phyloP scores from a whole-genome alignment of 2,113 vertebrate species.

The Gorilla gorilla region DNA sequence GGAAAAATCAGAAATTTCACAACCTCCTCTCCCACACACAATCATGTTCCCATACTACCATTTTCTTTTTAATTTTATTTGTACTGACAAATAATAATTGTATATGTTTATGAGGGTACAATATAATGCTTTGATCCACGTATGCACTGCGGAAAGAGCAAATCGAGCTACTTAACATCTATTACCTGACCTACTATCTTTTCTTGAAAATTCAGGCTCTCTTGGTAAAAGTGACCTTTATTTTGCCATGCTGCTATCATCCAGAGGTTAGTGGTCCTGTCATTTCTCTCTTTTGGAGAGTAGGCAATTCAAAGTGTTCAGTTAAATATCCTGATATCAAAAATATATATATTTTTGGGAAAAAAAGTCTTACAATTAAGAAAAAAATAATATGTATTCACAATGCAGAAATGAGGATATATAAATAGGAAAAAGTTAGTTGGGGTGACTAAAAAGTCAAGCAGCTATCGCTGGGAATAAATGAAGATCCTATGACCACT shows the following conservation, averaged over 20 bases:
- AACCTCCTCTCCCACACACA: neutral
- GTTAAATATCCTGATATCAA: neutral
- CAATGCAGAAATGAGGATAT: neutral
- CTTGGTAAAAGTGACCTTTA: neutral
- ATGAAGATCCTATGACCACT: neutral
- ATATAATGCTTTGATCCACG: neutral
- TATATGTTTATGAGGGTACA: neutral
- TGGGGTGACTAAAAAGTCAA: neutral
- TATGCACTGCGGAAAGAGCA: neutral
- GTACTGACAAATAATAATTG: neutral
- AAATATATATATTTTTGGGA: neutral
- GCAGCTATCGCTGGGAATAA: neutral
- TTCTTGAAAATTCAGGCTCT: neutral
- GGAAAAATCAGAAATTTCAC: neutral
- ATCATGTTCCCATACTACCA: neutral
- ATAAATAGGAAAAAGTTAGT: neutral
- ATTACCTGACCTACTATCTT: neutral
- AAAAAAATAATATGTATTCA: neutral
- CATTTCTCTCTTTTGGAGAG: neutral
- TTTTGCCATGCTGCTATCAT: neutral
- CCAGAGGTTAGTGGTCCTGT: neutral
- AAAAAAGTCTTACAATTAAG: neutral
- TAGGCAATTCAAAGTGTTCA: neutral
- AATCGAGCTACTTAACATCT: neutral
- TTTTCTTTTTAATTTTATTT: neutral